Percentiles rank a stretch among this genome's conserved stretches.
Evolutionary conservation across 2,888 invertebrate genomes (phyloP).

Genomic region (Diaprepes abbreviatus): DNA sequence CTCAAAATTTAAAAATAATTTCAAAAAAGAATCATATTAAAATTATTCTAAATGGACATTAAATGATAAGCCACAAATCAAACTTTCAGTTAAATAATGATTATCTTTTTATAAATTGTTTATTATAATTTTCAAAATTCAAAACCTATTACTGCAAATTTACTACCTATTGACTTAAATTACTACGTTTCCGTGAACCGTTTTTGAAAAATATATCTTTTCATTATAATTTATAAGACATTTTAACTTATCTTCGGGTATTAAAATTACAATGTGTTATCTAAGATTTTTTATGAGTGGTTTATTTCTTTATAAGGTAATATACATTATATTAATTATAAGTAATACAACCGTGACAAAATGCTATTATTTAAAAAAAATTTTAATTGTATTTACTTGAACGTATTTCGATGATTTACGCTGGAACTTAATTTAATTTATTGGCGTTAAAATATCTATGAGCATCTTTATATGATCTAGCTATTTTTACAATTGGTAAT

Average conservation of each 20-base stretch:
- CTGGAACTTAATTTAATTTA: neutral
- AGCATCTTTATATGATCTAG: neutral
- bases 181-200: too few relatives aligned
- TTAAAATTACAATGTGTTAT: slow-evolving; percentile 19
- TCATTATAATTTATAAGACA: slow-evolving; percentile 7
- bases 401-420: neutral
- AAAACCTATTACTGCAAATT: too few relatives aligned
- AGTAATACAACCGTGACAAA: neutral
- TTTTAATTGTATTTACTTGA: slow-evolving; percentile 6
- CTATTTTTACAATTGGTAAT: neutral
- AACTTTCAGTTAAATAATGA: too few relatives aligned
- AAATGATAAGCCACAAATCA: too few relatives aligned
- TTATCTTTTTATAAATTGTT: too few relatives aligned
- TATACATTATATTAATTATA: too few relatives aligned
- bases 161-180: too few relatives aligned
- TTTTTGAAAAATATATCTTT: too few relatives aligned
- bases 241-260: slow-evolving; percentile 19
- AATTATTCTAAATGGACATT: too few relatives aligned
- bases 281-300: slow-evolving; percentile 26
- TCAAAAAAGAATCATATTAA: too few relatives aligned
- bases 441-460: neutral
- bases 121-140: too few relatives aligned
- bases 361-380: neutral
- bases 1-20: too few relatives aligned
- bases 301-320: slow-evolving; percentile 19